A percentile compares a stretch with the other conserved stretches of the same genome.
phyloP scores from a whole-genome alignment of 2,888 invertebrate genomes.

The Yponomeuta cagnagella region DNA sequence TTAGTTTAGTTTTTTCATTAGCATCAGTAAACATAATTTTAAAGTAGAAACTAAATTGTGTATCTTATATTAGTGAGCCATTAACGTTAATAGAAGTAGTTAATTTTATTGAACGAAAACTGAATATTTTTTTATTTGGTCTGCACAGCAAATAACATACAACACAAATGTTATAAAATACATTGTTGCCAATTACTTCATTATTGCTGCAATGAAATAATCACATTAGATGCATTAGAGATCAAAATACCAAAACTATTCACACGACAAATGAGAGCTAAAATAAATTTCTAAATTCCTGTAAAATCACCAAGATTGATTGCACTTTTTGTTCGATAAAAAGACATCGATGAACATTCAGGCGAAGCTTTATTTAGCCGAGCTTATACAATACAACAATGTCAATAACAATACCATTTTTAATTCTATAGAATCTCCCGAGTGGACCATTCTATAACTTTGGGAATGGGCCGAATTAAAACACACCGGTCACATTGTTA shows the following conservation, averaged over 20 bases:
- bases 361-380: no score
- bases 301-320: not conserved
- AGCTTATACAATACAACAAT: no score
- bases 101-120: not conserved
- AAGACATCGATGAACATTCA: not conserved
- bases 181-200: not conserved
- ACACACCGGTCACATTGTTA: no score
- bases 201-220: not conserved
- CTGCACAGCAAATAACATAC: not conserved
- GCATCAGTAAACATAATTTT: constrained; percentile 23
- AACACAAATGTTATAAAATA: not conserved
- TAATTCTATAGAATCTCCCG: no score
- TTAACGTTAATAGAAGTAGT: not conserved
- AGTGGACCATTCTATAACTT: no score
- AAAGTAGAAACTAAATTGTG: not conserved
- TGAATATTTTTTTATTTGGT: not conserved
- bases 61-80: not conserved
- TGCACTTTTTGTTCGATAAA: not conserved
- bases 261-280: not conserved
- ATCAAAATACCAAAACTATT: not conserved
- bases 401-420: no score
- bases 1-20: constrained; percentile 28
- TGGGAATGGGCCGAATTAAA: no score
- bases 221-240: not conserved
- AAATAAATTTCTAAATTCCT: not conserved